Base-by-base conservation (phyloP, 1,140 invertebrate genomes). In the Drosophila oshimai region DNA sequence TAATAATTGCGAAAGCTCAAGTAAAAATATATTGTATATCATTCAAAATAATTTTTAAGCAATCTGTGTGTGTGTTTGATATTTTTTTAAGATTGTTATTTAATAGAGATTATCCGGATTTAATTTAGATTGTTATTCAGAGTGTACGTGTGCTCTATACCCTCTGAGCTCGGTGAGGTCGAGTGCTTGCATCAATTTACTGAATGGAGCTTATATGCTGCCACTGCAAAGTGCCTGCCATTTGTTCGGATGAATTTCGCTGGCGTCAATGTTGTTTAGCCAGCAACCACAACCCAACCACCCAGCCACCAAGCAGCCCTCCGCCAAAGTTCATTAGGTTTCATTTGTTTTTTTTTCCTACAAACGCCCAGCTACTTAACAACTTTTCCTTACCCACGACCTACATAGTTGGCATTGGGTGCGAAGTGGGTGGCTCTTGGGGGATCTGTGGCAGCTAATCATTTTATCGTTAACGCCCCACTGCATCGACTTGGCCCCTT, bases 141-240 rank as follows among this genome's bases (percentile, higher is more conserved):
- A 33, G 53, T 57, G 53, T 53, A 53, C 10, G 46, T 18, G 12
- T 41, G 34, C 45, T 34, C 33, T 31, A 36, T 13, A 37, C 61
- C 29, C 24, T 36, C 4, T 13, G 24, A 26, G 17, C 17, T 26
- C 12, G 33, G 10, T 24, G 29, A 26, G 57, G 42, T 50, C 51
- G 33, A 74, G 76, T 81, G 57, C 68, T 64, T 77, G 51, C 80
- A 73, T 80, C 75, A 87, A 81, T 81, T 78, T 81, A 78, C 50
- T 54, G 74, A 74, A 87, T 87, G 42, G 74, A 81, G 77, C 62
- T 79, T 57, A 45, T 64, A 53, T 53, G 49, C 62, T 53, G 51
- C 64, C 58, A 41, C 42, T 50, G 57, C 70, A 75, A 79, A 79
- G 75, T 79, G 53, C 55, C 55, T 70, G 76, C 53, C 62, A 76